Base-by-base conservation (phyloP, 2,113 vertebrate species). In the Melanocharis versteri region DNA sequence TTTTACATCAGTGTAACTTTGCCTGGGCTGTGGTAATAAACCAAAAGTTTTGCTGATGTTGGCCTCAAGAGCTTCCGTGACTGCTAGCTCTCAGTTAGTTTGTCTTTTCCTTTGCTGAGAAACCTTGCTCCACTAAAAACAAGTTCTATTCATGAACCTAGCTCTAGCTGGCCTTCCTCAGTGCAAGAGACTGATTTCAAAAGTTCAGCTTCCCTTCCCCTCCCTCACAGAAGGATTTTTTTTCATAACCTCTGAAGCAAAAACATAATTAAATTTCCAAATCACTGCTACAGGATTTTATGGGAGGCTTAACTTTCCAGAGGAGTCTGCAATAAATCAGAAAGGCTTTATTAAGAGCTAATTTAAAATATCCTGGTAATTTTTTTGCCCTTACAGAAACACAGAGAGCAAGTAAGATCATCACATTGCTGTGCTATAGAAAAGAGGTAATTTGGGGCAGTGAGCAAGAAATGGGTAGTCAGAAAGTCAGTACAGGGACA, bases 231-330 rank as follows among this genome's bases (percentile, higher is more conserved):
- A 48, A 17, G 90, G 57, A 10, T 42, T 42, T 71, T 54, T 85
- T 92, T 89, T 78, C 40, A 72, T 66, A 89, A 90, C 33, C 44
- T 89, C 70, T 76, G 69, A 94, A 83, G 71, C 42, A 91, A 88
- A 94, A 81, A 44, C 10, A n/a, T 88, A 39, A 80, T 50, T 83
- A 79, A 45, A 70, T 90, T 94, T 78, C 79, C 24, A 94, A 88
- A 75, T 95, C 45, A 69, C 62, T 87, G 88, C 51, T 86, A 45
- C 48, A 89, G 28, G 42, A 31, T 53, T 95, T 91, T 82, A 64
- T 60, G 61, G 72, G 26, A 94, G 50, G 45, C 62, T 95, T 90
- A 93, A 78, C 64, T 87, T 90, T 83, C 57, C 78, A 92, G 56
- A 86, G 45, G 50, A 66, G 13, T n/a, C 87, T 65, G 60, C 42